Percentiles rank a stretch among this genome's conserved stretches.
Conservation (phyloP, 2,888 invertebrate species). For the Apeira syringaria region DNA sequence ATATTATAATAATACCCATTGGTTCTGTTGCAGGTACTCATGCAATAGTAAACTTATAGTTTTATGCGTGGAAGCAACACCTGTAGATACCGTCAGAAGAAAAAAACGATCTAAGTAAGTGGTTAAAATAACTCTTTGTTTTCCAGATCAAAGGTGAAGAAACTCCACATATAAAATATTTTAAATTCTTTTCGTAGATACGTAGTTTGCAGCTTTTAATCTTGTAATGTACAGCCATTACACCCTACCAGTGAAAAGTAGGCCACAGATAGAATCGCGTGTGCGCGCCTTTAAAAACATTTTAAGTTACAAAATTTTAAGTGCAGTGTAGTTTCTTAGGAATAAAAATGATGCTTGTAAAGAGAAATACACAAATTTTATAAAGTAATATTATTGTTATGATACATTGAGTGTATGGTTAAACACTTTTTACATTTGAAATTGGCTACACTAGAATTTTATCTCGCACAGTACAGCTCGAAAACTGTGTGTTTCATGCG, state of each 20-base stretch:
- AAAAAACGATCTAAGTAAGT: constrained; percentile 82
- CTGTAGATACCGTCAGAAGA: constrained; percentile 83
- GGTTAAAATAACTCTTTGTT: background rate
- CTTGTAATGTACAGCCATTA: constrained; percentile 8
- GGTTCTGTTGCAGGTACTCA: constrained; percentile 82
- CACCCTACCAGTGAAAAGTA: constrained; percentile 4
- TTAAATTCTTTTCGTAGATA: constrained; percentile 4
- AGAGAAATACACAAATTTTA: no score
- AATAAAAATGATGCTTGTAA: background rate
- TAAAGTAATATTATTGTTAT: no score
- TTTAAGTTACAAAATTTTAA: background rate
- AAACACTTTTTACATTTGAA: no score
- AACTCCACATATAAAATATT: background rate
- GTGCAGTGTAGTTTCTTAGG: background rate
- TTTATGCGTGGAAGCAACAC: constrained; percentile 94
- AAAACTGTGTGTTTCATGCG: no score
- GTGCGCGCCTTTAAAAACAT: constrained; percentile 12
- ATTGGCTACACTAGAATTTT: no score
- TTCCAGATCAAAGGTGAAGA: background rate
- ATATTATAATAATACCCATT: no score
- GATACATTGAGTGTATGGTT: no score
- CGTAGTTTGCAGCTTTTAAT: constrained; percentile 10
- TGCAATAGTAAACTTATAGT: constrained; percentile 95
- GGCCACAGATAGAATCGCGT: constrained; percentile 10
- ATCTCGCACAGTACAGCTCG: no score